Conservation (phyloP, 2,888 invertebrate genomes). For the Andrena dorsata region DNA sequence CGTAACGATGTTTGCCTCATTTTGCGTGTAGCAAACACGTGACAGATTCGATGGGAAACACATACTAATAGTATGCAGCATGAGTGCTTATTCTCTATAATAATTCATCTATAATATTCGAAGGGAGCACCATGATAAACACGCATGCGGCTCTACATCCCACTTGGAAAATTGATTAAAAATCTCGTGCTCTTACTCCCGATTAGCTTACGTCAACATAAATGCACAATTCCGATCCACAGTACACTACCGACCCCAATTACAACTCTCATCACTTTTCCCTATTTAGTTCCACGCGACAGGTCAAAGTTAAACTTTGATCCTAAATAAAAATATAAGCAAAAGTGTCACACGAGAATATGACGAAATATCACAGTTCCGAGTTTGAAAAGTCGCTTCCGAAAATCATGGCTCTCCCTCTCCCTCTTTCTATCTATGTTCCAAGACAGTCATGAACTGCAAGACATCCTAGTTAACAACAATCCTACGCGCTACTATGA, state of each 20-base stretch:
- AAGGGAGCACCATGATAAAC: conserved; percentile 78
- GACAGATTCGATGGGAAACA: conserved; percentile 72
- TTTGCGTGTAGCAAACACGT: conserved; percentile 58
- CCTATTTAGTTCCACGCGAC: conserved; percentile 54
- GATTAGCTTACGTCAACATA: conserved; percentile 71
- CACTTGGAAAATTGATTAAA: conserved; percentile 78
- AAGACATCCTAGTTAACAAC: conserved; percentile 82
- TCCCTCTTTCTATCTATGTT: conserved; percentile 70
- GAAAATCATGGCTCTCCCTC: conserved; percentile 78
- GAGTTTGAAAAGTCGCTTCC: conserved; percentile 78
- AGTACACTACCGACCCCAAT: conserved; percentile 47
- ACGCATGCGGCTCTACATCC: conserved; percentile 68
- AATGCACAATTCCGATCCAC: conserved; percentile 70
- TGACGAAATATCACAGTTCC: conserved; percentile 83
- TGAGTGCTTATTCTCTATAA: conserved; percentile 74
- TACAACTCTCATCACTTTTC: conserved; percentile 30
- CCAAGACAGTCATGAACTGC: conserved; percentile 75
- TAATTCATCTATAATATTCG: conserved; percentile 77
- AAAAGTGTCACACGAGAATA: conserved; percentile 77
- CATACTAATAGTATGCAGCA: conserved; percentile 75
- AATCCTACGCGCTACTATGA: conserved; percentile 81
- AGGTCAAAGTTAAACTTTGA: conserved; percentile 59
- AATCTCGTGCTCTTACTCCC: conserved; percentile 71
- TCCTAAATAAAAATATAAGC: conserved; percentile 66
- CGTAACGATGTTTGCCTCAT: conserved; percentile 57